Conservation (phyloP, 2,888 invertebrate species). For the Esperia sulphurella region DNA sequence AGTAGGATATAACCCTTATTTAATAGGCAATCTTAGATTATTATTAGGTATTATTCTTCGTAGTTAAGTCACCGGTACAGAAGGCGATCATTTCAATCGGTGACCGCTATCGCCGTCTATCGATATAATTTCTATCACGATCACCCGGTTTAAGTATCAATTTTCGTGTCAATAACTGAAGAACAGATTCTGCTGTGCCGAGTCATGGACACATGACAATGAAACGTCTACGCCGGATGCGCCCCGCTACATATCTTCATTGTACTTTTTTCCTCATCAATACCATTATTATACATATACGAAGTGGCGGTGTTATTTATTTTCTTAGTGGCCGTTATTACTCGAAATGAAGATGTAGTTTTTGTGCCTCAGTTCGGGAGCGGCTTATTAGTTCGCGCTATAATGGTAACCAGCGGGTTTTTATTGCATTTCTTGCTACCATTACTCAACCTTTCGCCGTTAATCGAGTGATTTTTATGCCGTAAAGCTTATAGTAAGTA, state of each 20-base stretch:
- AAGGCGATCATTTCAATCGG: constrained; percentile 3
- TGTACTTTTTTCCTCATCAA: constrained; percentile 18
- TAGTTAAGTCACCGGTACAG: not conserved
- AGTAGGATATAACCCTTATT: too few relatives aligned
- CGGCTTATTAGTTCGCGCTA: constrained; percentile 52
- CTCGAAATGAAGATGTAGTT: constrained; percentile 62
- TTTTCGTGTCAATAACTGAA: constrained; percentile 27
- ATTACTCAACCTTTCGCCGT: constrained; percentile 27
- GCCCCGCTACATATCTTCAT: constrained; percentile 34
- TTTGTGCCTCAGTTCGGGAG: constrained; percentile 47
- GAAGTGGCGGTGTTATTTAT: constrained; percentile 58
- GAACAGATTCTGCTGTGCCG: not conserved
- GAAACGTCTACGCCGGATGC: constrained; percentile 37
- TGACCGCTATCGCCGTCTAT: constrained; percentile 18
- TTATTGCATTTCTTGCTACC: constrained; percentile 47
- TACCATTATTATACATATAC: constrained; percentile 50
- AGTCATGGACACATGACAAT: constrained; percentile 11
- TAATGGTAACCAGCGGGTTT: constrained; percentile 48
- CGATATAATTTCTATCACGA: constrained; percentile 23
- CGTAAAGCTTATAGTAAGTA: constrained; percentile 6
- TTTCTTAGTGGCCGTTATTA: constrained; percentile 60
- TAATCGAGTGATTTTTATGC: constrained; percentile 38
- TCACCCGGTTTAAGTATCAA: constrained; percentile 29
- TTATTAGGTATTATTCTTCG: too few relatives aligned
- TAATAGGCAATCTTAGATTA: too few relatives aligned